A percentile compares a stretch with the other conserved stretches of the same genome.
Conservation (phyloP, 2,888 invertebrate genomes). For the Miltochrista miniata region DNA sequence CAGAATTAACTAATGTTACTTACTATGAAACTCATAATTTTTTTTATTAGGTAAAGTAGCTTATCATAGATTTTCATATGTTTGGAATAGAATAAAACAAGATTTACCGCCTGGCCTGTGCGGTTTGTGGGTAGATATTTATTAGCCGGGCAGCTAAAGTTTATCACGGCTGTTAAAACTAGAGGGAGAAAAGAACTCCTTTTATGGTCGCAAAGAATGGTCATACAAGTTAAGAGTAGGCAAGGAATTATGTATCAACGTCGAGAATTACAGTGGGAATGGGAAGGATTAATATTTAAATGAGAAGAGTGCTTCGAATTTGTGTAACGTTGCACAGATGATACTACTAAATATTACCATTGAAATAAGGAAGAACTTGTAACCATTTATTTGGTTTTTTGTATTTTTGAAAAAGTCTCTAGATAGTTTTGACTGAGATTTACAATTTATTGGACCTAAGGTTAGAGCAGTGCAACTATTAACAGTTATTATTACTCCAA, state of each 20-base stretch:
- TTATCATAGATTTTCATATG: constrained; percentile 35
- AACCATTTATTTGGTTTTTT: no score
- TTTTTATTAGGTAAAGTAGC: constrained; percentile 29
- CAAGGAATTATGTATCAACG: constrained; percentile 7
- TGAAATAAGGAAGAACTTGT: no score
- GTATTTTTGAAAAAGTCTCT: no score
- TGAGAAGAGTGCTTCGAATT: background rate
- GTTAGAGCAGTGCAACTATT: no score
- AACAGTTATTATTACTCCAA: no score
- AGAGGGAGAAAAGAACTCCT: constrained; percentile 1
- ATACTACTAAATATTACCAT: no score
- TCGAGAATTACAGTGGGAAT: constrained; percentile 3
- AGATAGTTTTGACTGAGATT: no score
- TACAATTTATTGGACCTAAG: no score
- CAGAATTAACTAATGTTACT: constrained; percentile 7
- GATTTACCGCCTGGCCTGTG: constrained; percentile 31
- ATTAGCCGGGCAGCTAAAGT: constrained; percentile 31
- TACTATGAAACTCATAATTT: constrained; percentile 10
- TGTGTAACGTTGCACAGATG: no score
- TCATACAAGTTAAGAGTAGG: background rate
- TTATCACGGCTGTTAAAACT: constrained; percentile 4
- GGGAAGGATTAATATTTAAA: constrained; percentile 1
- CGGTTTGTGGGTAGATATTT: constrained; percentile 40
- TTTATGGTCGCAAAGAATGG: constrained; percentile 7
- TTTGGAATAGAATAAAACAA: constrained; percentile 35